These are phyloP conservation scores for Acanthococcus lagerstroemiae DNA, from an alignment of 2,888 invertebrate genomes.

Conservation along the genomic window DNA sequence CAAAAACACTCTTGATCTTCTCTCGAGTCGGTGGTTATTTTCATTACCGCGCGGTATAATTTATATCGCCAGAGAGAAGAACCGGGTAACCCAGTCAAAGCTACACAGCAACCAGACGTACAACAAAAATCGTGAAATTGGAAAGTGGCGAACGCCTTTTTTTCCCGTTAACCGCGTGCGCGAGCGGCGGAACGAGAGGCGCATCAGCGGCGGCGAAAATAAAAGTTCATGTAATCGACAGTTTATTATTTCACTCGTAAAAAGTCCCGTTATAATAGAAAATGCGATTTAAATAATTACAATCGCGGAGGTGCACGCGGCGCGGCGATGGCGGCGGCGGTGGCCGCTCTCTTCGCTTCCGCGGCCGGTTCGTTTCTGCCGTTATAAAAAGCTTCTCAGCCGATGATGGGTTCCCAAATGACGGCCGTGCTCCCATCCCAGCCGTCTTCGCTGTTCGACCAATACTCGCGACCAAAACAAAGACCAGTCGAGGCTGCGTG, in stretches of 20 bases:
- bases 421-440: neutral
- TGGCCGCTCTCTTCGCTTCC: neutral
- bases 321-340: too few relatives aligned
- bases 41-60: too few relatives aligned
- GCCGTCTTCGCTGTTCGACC: neutral
- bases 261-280: slow-evolving; percentile 22
- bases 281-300: slow-evolving; percentile 25
- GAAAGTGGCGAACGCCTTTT: slow-evolving; percentile 19
- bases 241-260: slow-evolving; percentile 18
- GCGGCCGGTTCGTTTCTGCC: neutral
- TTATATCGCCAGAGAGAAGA: too few relatives aligned
- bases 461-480: neutral
- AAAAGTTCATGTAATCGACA: slow-evolving; percentile 26
- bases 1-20: too few relatives aligned
- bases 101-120: neutral
- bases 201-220: slow-evolving; percentile 27
- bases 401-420: neutral
- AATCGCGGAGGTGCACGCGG: neutral
- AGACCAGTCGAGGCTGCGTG: too few relatives aligned
- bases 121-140: slow-evolving; percentile 25
- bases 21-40: too few relatives aligned
- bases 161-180: slow-evolving; percentile 8
- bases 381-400: neutral
- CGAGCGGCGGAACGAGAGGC: too few relatives aligned
- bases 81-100: neutral